Evolutionary conservation across 2,113 vertebrate genomes (phyloP), one percentile per base, ranked within the genome.

Genomic region (Pituophis catenifer): DNA sequence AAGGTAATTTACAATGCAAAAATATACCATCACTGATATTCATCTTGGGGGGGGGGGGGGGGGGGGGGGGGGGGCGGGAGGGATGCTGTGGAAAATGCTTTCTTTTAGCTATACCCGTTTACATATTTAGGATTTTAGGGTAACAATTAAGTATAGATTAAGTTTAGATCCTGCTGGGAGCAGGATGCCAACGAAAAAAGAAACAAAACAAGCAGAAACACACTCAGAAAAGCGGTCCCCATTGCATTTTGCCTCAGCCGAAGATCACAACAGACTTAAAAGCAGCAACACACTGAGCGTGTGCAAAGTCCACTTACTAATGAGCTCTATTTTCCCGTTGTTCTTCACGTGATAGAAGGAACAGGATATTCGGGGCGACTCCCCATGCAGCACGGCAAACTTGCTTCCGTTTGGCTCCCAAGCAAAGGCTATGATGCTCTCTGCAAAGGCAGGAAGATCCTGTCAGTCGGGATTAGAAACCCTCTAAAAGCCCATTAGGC

Each of bases 331-430:
- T 97, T 99, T 99, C 90, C 99, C 99, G 0, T 99, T 99, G 98
- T 98, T 99, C 96, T 99, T 99, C 91, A 99, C 99, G 0, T 99
- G 98, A 96, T 99, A 99, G 97, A 99, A 99, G 10, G 99, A 99
- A 10, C 98, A 98, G 0, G 97, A 99, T 96, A 99, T 99, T 44
- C 99, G 97, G 0, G 99, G 99, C 5, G 98, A 97, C 94, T 99
- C 99, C 29, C 99, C 99, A 5, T 99, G 99, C 50, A 99, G 97
- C 93, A 99, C 99, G 0, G 99, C 99, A 95, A 99, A 99, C 96
- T 99, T 99, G 96, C 99, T 99, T 95, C 99, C 99, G 1, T 99
- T 99, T 8, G 99, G 99, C 44, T 99, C 99, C 99, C 99, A 99
- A 2, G 99, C 99, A 94, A 99, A 99, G 1, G 99, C 99, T 91